A percentile compares a stretch with the other conserved stretches of the same genome.
These are phyloP conservation scores for Morpho helenor DNA, from an alignment of 2,888 invertebrate genomes.

Conservation along the genomic window DNA sequence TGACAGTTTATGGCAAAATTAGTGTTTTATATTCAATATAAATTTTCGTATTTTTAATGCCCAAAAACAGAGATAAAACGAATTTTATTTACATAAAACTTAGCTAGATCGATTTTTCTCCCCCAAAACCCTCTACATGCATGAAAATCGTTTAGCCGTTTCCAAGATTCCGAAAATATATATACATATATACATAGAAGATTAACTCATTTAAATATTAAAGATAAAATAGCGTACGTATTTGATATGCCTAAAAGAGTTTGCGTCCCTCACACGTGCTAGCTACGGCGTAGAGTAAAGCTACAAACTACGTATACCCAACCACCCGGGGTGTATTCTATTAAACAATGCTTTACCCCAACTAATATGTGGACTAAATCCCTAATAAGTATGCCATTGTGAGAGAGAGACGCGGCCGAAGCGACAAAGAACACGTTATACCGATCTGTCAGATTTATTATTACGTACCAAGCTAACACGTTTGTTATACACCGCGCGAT, in stretches of 20 bases:
- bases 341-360: constrained; percentile 78
- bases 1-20: too few relatives aligned
- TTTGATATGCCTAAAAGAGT: constrained; percentile 12
- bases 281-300: constrained; percentile 37
- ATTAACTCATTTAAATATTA: too few relatives aligned
- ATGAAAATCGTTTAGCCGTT: too few relatives aligned
- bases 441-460: constrained; percentile 56
- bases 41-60: too few relatives aligned
- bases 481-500: constrained; percentile 22
- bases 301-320: constrained; percentile 48
- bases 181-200: too few relatives aligned
- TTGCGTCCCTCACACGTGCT: constrained; percentile 33
- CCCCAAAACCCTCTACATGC: too few relatives aligned
- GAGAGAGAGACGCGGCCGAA: constrained; percentile 74
- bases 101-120: too few relatives aligned
- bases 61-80: too few relatives aligned
- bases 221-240: constrained; percentile 35
- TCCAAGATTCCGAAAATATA: too few relatives aligned
- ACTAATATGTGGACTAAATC: constrained; percentile 80
- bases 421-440: constrained; percentile 78
- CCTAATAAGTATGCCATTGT: constrained; percentile 80
- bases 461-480: constrained; percentile 27
- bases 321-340: constrained; percentile 74
- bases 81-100: too few relatives aligned
- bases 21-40: too few relatives aligned